Percentiles rank a stretch among this genome's conserved stretches.
Evolutionary conservation across 2,797 vertebrate genomes (phyloP).

Genomic region (Tarsius wallacei): DNA sequence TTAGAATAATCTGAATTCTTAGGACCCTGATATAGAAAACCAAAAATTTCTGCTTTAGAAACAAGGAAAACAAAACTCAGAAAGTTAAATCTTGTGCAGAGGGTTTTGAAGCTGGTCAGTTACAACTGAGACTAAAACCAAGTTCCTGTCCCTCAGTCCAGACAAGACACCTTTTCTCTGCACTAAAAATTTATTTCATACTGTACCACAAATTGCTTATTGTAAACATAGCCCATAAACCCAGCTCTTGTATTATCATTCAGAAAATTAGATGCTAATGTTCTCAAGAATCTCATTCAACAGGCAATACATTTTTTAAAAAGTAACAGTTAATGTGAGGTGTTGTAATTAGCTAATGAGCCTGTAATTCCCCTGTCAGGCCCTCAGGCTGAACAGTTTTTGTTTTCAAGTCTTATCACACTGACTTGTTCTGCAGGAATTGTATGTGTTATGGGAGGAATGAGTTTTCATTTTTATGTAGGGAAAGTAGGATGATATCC

Average conservation of each 20-base stretch:
- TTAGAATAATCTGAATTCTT: conserved; percentile 34
- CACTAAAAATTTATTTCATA: neutral
- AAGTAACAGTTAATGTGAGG: conserved; percentile 55
- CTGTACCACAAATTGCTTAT: neutral
- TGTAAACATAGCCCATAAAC: neutral
- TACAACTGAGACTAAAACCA: neutral
- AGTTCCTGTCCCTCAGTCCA: neutral
- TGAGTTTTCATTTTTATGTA: conserved; percentile 22
- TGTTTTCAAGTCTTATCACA: conserved; percentile 70
- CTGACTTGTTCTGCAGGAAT: conserved; percentile 61
- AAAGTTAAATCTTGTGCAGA: conserved; percentile 17
- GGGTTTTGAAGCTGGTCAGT: neutral
- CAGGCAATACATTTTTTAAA: conserved; percentile 35
- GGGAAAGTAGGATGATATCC: neutral
- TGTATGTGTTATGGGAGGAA: neutral
- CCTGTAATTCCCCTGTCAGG: conserved; percentile 61
- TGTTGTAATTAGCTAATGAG: conserved; percentile 75
- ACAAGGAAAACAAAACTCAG: neutral
- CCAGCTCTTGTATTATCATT: conserved; percentile 41
- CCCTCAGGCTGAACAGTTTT: conserved; percentile 59
- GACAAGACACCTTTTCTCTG: neutral
- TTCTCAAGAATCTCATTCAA: conserved; percentile 76
- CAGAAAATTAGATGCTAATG: conserved; percentile 79
- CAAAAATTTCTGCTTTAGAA: neutral
- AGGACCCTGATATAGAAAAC: neutral